These are phyloP conservation scores for Aleadryas rufinucha DNA, from an alignment of 2,113 vertebrate genomes.

Conservation along the genomic window DNA sequence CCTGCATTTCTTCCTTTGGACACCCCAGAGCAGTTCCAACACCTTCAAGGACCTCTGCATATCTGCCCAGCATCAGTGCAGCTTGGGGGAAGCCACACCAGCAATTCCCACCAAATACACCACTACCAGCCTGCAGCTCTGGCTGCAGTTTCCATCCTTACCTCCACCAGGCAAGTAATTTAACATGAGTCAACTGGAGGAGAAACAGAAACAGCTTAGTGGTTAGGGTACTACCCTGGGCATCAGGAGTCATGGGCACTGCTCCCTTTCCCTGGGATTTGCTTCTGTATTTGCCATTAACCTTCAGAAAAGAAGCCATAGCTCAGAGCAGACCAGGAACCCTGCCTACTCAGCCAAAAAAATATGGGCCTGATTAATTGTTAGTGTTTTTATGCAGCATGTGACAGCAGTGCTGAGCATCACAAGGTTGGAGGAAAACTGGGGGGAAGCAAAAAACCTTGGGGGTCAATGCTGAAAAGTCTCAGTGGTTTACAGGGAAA, in stretches of 20 bases:
- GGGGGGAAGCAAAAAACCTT: background rate
- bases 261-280: background rate
- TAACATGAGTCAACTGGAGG: background rate
- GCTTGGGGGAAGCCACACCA: background rate
- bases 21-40: background rate
- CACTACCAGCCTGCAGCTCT: background rate
- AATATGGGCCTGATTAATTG: background rate
- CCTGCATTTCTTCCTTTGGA: background rate
- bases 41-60: background rate
- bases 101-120: background rate
- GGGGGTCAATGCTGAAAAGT: background rate
- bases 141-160: background rate
- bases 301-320: background rate
- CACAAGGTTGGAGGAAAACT: background rate
- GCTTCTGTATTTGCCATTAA: background rate
- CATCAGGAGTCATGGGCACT: no score
- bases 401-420: background rate
- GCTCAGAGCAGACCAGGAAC: background rate
- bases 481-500: background rate
- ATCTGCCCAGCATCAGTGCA: background rate
- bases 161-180: background rate
- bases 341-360: background rate
- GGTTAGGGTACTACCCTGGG: background rate
- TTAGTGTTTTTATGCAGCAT: background rate
- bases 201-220: background rate